Conservation (phyloP, 2,797 vertebrate species). For the Florisuga fusca region DNA sequence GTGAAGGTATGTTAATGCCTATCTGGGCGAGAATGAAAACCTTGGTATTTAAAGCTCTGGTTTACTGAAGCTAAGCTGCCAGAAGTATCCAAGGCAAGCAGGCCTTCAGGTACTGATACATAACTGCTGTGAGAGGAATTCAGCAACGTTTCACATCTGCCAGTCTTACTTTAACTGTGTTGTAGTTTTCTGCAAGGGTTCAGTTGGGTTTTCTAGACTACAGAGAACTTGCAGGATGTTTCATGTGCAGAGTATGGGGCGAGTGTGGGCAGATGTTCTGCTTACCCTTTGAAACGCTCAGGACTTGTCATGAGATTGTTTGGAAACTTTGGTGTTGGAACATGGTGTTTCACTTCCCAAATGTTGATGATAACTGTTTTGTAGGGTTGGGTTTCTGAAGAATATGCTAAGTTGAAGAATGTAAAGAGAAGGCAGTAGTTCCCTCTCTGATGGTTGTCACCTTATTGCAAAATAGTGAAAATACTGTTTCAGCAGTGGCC, state of each 20-base stretch:
- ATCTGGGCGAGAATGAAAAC: not conserved
- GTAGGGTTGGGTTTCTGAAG: not conserved
- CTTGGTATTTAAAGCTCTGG: not conserved
- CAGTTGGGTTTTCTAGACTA: not conserved
- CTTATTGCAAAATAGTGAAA: slow-evolving; percentile 43
- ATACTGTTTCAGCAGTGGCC: slow-evolving; percentile 49
- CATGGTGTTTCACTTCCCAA: slow-evolving; percentile 40
- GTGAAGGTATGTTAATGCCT: not conserved
- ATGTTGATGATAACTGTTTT: not conserved
- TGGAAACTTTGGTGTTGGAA: not conserved
- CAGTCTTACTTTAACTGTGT: not conserved
- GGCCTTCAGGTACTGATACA: not conserved
- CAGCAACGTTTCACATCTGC: not conserved
- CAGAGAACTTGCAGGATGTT: not conserved
- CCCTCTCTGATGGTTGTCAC: not conserved
- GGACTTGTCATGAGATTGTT: slow-evolving; percentile 25
- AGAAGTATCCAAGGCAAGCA: accelerated
- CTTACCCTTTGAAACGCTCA: not conserved
- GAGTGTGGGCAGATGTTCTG: not conserved
- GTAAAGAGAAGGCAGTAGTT: not conserved
- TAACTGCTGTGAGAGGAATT: not conserved
- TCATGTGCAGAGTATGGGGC: not conserved
- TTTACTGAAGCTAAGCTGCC: not conserved
- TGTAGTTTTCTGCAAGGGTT: not conserved
- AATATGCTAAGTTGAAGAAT: not conserved